Evolutionary conservation across 2,888 invertebrate species (phyloP).

Genomic region (Epistrophe eligans): DNA sequence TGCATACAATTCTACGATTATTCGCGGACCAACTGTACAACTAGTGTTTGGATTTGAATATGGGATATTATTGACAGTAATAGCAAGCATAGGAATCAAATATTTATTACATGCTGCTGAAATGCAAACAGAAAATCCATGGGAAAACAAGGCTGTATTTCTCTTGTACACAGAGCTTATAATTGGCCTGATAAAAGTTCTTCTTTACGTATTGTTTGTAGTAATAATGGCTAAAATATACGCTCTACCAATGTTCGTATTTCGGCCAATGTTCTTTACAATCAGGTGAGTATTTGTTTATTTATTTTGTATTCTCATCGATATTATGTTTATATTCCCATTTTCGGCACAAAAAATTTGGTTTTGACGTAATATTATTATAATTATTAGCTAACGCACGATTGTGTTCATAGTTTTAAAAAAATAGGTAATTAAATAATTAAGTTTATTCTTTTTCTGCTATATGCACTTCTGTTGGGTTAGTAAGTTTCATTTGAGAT

Average conservation of each 20-base stretch:
- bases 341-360: no score
- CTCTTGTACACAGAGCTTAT: constrained; percentile 97
- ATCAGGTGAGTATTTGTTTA: constrained; percentile 87
- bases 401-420: no score
- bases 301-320: background rate
- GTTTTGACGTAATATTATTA: no score
- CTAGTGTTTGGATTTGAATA: constrained; percentile 99
- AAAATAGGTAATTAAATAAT: no score
- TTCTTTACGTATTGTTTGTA: constrained; percentile 96
- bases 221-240: constrained; percentile 98
- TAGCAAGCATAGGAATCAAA: constrained; percentile 96
- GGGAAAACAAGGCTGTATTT: constrained; percentile 99
- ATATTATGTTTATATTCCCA: background rate
- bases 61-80: constrained; percentile 96
- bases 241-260: constrained; percentile 98
- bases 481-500: no score
- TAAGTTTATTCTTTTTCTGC: no score
- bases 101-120: constrained; percentile 94
- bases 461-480: no score
- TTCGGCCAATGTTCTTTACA: constrained; percentile 99
- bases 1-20: constrained; percentile 96
- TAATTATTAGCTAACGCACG: no score
- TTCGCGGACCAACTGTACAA: constrained; percentile 98
- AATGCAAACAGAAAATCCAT: constrained; percentile 93
- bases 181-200: constrained; percentile 93